phyloP scores from a whole-genome alignment of 2,113 vertebrate species.

The Pao palembangensis region DNA sequence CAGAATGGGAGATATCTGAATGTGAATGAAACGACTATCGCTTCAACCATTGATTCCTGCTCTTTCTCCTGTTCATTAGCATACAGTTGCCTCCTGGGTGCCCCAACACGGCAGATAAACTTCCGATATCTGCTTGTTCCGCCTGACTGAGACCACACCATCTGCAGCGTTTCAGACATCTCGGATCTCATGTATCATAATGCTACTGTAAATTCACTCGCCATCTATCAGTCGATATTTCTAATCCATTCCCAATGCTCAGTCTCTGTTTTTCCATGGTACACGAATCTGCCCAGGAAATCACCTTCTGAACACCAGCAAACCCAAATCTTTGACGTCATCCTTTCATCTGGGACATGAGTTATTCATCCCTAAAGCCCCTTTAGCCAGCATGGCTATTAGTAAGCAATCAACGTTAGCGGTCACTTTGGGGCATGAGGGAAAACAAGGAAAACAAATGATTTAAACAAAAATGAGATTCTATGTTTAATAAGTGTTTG shows the following conservation, averaged over 20 bases:
- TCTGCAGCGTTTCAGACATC: slow-evolving; percentile 49
- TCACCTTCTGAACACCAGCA: slow-evolving; percentile 8
- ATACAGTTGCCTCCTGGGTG: slow-evolving; percentile 55
- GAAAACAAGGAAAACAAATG: slow-evolving; percentile 9
- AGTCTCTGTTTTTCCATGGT: slow-evolving; percentile 1
- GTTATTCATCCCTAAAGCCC: slow-evolving; percentile 44
- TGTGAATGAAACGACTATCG: too few relatives aligned
- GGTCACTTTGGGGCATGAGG: slow-evolving; percentile 22
- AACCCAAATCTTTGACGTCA: slow-evolving; percentile 10
- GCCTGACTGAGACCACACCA: slow-evolving; percentile 61
- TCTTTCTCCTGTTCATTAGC: slow-evolving; percentile 26
- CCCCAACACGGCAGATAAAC: slow-evolving; percentile 65
- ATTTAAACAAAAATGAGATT: slow-evolving; percentile 4
- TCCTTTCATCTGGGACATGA: slow-evolving; percentile 29
- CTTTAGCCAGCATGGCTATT: slow-evolving; percentile 36
- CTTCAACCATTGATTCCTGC: too few relatives aligned
- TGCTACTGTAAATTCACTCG: slow-evolving; percentile 16
- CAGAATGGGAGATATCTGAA: not conserved
- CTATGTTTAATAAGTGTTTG: too few relatives aligned
- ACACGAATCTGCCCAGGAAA: slow-evolving; percentile 11
- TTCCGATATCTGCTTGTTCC: slow-evolving; percentile 73
- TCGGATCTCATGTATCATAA: slow-evolving; percentile 13
- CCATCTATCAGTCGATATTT: slow-evolving; percentile 10
- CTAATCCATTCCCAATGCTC: slow-evolving; percentile 21
- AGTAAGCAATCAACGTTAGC: slow-evolving; percentile 38